phyloP scores from a whole-genome alignment of 1,140 invertebrate species.

The Brachystomella parvula region DNA sequence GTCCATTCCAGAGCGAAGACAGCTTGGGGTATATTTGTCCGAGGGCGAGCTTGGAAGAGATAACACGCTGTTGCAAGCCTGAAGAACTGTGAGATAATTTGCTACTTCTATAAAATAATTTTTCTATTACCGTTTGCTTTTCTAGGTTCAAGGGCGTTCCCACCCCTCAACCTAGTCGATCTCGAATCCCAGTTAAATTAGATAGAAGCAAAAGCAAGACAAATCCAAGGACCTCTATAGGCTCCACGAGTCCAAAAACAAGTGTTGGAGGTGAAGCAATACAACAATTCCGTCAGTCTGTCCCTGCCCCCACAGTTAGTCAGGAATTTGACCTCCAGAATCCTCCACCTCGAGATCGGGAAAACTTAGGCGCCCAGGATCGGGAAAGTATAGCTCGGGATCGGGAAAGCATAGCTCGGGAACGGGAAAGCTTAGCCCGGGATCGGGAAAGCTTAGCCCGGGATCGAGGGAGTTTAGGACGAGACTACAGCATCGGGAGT shows the following conservation, averaged over 20 bases:
- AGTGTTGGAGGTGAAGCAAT: too few relatives aligned
- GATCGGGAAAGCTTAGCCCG: too few relatives aligned
- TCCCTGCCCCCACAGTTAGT: too few relatives aligned
- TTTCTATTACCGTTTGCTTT: background rate
- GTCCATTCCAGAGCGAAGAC: constrained; percentile 1
- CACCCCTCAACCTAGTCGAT: background rate
- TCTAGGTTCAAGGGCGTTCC: background rate
- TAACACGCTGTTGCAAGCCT: background rate
- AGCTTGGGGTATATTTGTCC: background rate
- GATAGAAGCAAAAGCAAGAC: background rate
- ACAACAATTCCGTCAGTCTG: too few relatives aligned
- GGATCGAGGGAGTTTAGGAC: too few relatives aligned
- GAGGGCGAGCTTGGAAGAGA: background rate
- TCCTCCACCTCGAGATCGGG: too few relatives aligned
- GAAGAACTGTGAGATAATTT: background rate
- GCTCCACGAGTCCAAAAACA: background rate
- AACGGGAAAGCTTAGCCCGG: too few relatives aligned
- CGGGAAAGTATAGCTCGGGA: too few relatives aligned
- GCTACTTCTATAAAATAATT: background rate
- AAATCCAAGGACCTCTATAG: background rate
- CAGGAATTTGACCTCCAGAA: too few relatives aligned
- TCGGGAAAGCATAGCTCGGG: too few relatives aligned
- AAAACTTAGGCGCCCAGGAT: too few relatives aligned
- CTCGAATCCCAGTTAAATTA: background rate
- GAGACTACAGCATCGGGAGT: too few relatives aligned